A percentile compares a stretch with the other conserved stretches of the same genome.
These are phyloP conservation scores for Orthosia cruda DNA, from an alignment of 2,888 invertebrate species.

Conservation along the genomic window DNA sequence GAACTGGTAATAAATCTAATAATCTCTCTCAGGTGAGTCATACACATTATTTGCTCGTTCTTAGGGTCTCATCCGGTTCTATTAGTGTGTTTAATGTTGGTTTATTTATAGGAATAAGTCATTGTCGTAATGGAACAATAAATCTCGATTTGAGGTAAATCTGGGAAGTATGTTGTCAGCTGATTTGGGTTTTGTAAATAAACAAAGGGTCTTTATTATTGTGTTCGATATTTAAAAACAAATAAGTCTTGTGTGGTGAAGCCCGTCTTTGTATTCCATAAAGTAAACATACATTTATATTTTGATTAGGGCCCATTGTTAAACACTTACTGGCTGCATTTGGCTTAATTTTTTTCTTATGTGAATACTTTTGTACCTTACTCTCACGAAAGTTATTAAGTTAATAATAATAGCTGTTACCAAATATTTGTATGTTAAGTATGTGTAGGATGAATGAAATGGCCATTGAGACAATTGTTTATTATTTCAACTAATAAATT, in stretches of 20 bases:
- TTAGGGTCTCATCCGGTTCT: conserved; percentile 68
- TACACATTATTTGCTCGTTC: conserved; percentile 78
- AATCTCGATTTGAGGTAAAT: conserved; percentile 35
- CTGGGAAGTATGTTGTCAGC: conserved; percentile 67
- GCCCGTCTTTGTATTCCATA: conserved; percentile 12
- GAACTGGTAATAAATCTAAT: conserved; percentile 82
- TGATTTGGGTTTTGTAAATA: conserved; percentile 76
- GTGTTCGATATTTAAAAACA: not conserved
- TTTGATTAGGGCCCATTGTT: conserved; percentile 9
- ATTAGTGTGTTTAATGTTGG: conserved; percentile 55
- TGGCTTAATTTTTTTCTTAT: not conserved
- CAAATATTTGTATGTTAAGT: not conserved
- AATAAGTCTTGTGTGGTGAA: not conserved
- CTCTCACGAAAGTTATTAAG: not conserved
- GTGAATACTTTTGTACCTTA: conserved; percentile 10
- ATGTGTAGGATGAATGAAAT: conserved; percentile 3
- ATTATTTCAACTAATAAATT: conserved; percentile 23
- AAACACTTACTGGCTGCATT: conserved; percentile 13
- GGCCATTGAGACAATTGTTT: not conserved
- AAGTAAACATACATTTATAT: conserved; percentile 28
- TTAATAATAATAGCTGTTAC: conserved; percentile 19
- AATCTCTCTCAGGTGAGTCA: conserved; percentile 91
- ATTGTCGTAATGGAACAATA: conserved; percentile 33
- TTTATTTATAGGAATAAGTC: conserved; percentile 67
- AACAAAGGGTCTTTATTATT: conserved; percentile 71